Conservation (phyloP, 1,140 invertebrate genomes). For the Caenorhabditis remanei region DNA sequence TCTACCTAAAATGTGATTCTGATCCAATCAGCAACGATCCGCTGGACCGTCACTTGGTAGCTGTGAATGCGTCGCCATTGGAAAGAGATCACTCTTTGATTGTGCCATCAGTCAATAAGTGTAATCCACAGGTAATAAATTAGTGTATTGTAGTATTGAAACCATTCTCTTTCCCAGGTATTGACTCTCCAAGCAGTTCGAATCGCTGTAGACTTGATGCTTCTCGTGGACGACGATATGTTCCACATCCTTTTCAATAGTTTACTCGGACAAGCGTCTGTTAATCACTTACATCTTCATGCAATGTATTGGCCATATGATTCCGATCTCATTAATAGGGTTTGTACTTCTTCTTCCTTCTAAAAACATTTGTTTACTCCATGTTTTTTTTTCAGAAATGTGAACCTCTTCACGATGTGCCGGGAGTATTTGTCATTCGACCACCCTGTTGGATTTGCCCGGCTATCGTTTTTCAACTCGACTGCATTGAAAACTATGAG, state of each 20-base stretch:
- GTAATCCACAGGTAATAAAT: slow-evolving; percentile 70
- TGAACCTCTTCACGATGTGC: slow-evolving; percentile 64
- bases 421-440: slow-evolving; percentile 68
- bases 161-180: slow-evolving; percentile 62
- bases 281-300: slow-evolving; percentile 77
- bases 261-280: slow-evolving; percentile 76
- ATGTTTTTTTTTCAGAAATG: slow-evolving; percentile 67
- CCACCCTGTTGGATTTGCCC: slow-evolving; percentile 74
- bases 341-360: slow-evolving; percentile 53
- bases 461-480: slow-evolving; percentile 75
- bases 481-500: slow-evolving; percentile 67
- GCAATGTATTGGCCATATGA: slow-evolving; percentile 77
- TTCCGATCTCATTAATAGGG: slow-evolving; percentile 71
- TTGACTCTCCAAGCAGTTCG: slow-evolving; percentile 70
- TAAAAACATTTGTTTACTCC: neutral
- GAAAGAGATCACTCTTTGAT: slow-evolving; percentile 73
- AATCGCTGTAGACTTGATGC: slow-evolving; percentile 73
- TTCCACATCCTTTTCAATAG: slow-evolving; percentile 76
- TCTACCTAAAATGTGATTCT: slow-evolving; percentile 70
- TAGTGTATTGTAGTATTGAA: neutral
- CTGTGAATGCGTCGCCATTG: slow-evolving; percentile 75
- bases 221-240: slow-evolving; percentile 71
- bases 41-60: slow-evolving; percentile 70
- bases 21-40: slow-evolving; percentile 69
- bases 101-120: slow-evolving; percentile 73